These are phyloP conservation scores for Lasioglossum albipes DNA, from an alignment of 1,140 invertebrate genomes.

Conservation along the genomic window DNA sequence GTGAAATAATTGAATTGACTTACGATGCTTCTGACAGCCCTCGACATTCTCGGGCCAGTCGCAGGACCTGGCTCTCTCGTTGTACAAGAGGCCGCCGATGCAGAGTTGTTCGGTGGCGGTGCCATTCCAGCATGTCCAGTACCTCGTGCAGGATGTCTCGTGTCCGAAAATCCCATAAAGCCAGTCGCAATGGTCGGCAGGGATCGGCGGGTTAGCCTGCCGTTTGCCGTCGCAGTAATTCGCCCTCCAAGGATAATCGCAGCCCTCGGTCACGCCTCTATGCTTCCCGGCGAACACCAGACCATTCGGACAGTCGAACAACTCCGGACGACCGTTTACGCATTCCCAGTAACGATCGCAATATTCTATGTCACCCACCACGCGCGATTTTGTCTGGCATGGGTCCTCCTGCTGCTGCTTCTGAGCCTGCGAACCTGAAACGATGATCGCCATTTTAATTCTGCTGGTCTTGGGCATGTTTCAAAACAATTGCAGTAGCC, in stretches of 20 bases:
- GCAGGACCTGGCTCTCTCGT: constrained; percentile 93
- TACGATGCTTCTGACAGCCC: constrained; percentile 96
- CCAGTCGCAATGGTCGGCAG: constrained; percentile 94
- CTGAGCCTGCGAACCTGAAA: constrained; percentile 69
- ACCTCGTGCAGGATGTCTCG: constrained; percentile 94
- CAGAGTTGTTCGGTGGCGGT: constrained; percentile 95
- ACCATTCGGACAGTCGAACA: constrained; percentile 94
- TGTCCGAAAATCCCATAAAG: constrained; percentile 95
- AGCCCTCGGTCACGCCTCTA: constrained; percentile 91
- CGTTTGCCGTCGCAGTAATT: constrained; percentile 91
- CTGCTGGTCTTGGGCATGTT: too few species aligned
- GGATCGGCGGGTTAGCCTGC: constrained; percentile 89
- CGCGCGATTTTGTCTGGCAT: constrained; percentile 87
- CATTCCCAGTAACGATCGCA: constrained; percentile 95
- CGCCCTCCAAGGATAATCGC: constrained; percentile 93
- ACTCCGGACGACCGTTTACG: constrained; percentile 86
- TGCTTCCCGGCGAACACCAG: constrained; percentile 93
- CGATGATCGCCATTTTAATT: neutral
- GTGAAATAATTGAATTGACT: constrained; percentile 76
- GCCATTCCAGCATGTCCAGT: constrained; percentile 97
- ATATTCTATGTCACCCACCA: constrained; percentile 88
- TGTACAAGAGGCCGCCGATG: constrained; percentile 94
- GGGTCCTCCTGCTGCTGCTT: constrained; percentile 85
- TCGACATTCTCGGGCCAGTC: constrained; percentile 96
- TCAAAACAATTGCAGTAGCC: too few species aligned